Conservation (phyloP, 2,797 vertebrate genomes). For the Glossophaga mutica region DNA sequence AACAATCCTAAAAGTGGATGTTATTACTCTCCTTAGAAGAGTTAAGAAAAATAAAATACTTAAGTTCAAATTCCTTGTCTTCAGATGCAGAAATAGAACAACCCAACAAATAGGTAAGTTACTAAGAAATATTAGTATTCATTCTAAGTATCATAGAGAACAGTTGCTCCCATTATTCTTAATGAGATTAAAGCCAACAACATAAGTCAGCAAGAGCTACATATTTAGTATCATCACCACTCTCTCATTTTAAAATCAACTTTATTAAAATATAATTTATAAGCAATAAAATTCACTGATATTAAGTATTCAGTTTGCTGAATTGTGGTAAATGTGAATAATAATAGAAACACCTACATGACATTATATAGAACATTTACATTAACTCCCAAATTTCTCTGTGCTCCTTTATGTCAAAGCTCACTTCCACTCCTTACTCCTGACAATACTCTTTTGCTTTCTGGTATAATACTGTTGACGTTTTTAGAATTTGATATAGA, state of each 20-base stretch:
- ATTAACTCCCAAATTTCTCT: background rate
- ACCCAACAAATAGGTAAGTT: background rate
- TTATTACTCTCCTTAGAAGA: background rate
- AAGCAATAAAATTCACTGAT: background rate
- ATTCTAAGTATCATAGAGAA: background rate
- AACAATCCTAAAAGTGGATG: background rate
- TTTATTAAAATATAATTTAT: background rate
- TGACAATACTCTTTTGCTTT: background rate
- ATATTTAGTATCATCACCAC: background rate
- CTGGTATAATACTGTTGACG: background rate
- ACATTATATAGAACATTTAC: background rate
- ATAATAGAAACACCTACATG: background rate
- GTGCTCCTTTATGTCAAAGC: background rate
- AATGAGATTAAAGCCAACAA: background rate
- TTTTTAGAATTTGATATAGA: background rate
- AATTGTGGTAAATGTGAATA: background rate
- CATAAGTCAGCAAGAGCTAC: background rate
- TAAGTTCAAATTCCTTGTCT: background rate
- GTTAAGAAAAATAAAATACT: background rate
- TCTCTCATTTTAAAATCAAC: background rate
- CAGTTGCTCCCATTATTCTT: background rate
- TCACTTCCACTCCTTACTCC: background rate
- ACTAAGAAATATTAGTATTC: background rate
- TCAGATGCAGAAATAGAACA: background rate
- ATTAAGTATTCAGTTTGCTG: background rate